Evolutionary conservation across 2,888 invertebrate species (phyloP), one percentile per base, ranked within the genome.

Genomic region (Drosophila melanocephala): DNA sequence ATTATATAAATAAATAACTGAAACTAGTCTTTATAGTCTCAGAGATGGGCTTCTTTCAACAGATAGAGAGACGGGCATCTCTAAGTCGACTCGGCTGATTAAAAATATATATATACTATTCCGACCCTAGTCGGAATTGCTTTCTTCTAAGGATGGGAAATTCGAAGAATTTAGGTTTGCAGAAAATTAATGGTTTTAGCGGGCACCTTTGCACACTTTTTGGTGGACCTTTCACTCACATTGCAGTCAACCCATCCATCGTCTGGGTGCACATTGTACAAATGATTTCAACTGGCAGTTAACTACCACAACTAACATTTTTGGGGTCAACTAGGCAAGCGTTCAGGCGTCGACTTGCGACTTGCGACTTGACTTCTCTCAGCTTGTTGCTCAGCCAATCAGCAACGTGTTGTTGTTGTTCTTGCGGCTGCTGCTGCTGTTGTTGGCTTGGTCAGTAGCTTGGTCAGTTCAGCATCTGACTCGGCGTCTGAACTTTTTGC

Each of bases 261-360:
- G 47, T 47, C 47, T 47, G 47, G 62, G 37, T 68, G 52, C 16
- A 57, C 71, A 75, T 39, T 57, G 57, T 37, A 69, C 72, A 76
- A 79, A 70, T 79, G 44, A 55, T 65, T 79, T 76, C 66, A 67
- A 67, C 58, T 67, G 56, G 64, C 67, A 53, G 64, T 70, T 69
- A 79, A 75, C 76, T 68, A 64, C 62, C 63, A 63, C 55, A 50
- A 68, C 35, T 26, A 51, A 57, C 42, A 37, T 51, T 75, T 77
- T 71, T 76, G 70, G 66, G 84, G 83, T 84, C 85, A 83, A 72
- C 83, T 66, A 67, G 67, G 50, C 72, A 68, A 26, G 56, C 56
- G 19, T 16, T 59, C 75, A 71, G 76, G 72, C 76, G 69, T 75
- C 72, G 75, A 70, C 71, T 79, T 53, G 55, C 72, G 75, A 70